Evolutionary conservation across 2,797 vertebrate genomes (phyloP).

Genomic region (Hippoglossus hippoglossus): DNA sequence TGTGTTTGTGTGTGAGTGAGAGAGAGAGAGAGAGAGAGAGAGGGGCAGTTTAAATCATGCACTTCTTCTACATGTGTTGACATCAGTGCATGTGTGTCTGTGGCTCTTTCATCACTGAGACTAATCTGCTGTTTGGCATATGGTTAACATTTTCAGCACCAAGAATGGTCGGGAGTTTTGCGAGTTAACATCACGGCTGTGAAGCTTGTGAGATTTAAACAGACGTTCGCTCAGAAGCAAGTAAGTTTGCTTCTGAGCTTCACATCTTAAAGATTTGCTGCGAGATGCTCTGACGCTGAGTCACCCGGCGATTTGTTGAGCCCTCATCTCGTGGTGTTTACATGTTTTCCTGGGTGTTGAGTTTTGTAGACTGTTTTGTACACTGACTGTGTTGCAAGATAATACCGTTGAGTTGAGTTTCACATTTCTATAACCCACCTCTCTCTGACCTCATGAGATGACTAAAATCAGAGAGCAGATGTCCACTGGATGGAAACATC

Average conservation of each 20-base stretch:
- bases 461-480: neutral
- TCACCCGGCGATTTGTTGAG: conserved; percentile 39
- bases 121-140: too few relatives aligned
- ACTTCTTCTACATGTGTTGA: conserved; percentile 12
- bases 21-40: neutral
- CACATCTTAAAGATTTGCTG: conserved; percentile 31
- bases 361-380: conserved; percentile 57
- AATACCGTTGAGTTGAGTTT: conserved; percentile 20
- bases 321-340: conserved; percentile 45
- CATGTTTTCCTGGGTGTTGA: conserved; percentile 50
- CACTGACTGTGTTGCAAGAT: conserved; percentile 26
- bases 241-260: conserved; percentile 22
- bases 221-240: neutral
- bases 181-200: neutral
- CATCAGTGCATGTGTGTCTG: conserved; percentile 7
- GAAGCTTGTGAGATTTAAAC: too few relatives aligned
- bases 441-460: neutral
- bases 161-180: neutral
- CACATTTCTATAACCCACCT: neutral
- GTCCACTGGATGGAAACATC: too few relatives aligned
- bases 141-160: too few relatives aligned
- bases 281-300: conserved; percentile 42
- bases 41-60: neutral
- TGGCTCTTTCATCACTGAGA: too few relatives aligned
- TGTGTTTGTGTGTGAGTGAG: conserved; percentile 14